phyloP scores from a whole-genome alignment of 2,797 vertebrate genomes.

The Phataginus tricuspis region DNA sequence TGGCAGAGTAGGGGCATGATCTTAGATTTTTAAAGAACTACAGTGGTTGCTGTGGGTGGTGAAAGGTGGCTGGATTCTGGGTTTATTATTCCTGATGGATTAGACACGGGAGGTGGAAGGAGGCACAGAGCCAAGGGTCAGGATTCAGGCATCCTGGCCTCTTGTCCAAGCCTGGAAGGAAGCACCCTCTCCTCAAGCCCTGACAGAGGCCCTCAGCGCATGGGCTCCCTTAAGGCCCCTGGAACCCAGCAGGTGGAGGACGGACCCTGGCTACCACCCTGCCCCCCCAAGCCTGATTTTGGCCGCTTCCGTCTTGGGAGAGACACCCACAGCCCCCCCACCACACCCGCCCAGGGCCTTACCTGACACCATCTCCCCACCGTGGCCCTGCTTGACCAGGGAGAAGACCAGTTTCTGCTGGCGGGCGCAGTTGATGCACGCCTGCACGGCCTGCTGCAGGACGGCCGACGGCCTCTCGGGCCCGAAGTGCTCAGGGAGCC shows the following conservation, averaged over 20 bases:
- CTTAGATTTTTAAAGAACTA: neutral
- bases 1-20: neutral
- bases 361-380: slow-evolving; percentile 96
- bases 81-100: neutral
- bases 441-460: slow-evolving; percentile 96
- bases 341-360: slow-evolving; percentile 61
- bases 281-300: neutral
- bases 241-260: neutral
- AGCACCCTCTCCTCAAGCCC: neutral
- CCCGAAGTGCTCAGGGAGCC: slow-evolving; percentile 96
- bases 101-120: neutral
- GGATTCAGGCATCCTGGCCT: neutral
- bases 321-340: neutral
- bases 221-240: neutral
- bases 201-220: neutral
- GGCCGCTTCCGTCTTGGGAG: neutral
- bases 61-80: neutral
- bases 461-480: slow-evolving; percentile 93
- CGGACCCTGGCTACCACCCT: neutral
- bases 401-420: slow-evolving; percentile 97
- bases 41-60: too few species aligned
- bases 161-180: neutral
- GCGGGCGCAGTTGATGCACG: slow-evolving; percentile 97
- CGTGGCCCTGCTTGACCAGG: slow-evolving; percentile 96
- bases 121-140: neutral